These are phyloP conservation scores for Metridium senile DNA, from an alignment of 92 coral and sea anemone species.

Conservation along the genomic window DNA sequence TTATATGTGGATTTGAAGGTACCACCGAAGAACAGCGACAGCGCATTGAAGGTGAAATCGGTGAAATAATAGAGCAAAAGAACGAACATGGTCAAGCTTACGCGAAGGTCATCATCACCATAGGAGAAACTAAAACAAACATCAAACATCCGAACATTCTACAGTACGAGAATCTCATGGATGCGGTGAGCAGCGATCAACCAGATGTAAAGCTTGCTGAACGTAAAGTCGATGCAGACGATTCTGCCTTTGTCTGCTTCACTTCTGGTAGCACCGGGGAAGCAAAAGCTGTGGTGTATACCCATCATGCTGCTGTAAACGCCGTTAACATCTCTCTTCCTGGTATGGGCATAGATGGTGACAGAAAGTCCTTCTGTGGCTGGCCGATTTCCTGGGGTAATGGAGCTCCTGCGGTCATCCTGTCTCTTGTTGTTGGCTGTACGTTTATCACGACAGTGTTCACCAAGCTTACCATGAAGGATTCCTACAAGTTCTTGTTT, in stretches of 20 bases:
- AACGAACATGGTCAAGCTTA: constrained; percentile 19
- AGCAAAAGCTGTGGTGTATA: constrained; percentile 21
- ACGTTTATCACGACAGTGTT: constrained; percentile 9
- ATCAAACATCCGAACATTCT: constrained; percentile 10
- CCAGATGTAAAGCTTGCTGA: constrained; percentile 1
- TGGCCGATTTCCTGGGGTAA: constrained; percentile 40
- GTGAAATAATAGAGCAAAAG: constrained; percentile 22
- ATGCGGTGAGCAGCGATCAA: neutral
- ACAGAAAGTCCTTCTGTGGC: constrained; percentile 14
- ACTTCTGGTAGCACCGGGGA: constrained; percentile 41
- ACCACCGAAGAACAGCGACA: constrained; percentile 12
- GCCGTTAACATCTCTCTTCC: constrained; percentile 23
- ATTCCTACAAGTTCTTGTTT: constrained; percentile 22
- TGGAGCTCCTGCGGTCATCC: constrained; percentile 22
- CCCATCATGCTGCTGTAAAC: constrained; percentile 10
- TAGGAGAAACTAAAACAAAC: neutral
- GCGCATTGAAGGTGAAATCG: constrained; percentile 14
- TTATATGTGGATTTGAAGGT: constrained; percentile 12
- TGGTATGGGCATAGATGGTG: constrained; percentile 8
- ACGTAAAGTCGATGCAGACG: constrained; percentile 22
- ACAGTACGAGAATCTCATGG: constrained; percentile 20
- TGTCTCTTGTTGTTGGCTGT: constrained; percentile 14
- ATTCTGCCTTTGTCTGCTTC: constrained; percentile 27
- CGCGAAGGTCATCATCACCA: constrained; percentile 25
- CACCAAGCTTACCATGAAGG: constrained; percentile 10